These are phyloP conservation scores for Coryphaenoides rupestris DNA, from an alignment of 2,113 vertebrate genomes.

Conservation along the genomic window DNA sequence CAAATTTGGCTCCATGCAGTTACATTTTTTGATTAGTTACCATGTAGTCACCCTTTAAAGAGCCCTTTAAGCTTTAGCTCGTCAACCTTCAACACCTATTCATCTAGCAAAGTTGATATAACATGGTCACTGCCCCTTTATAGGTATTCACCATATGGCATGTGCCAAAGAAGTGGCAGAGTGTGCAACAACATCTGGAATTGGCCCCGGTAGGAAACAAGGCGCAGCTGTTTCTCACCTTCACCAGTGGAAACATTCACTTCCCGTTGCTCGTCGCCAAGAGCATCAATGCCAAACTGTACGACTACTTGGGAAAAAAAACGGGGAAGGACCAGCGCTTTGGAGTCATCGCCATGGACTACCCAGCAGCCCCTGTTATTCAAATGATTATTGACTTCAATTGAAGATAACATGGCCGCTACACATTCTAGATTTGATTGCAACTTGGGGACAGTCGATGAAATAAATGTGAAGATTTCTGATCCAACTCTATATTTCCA, in stretches of 20 bases:
- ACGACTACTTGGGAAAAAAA: constrained; percentile 60
- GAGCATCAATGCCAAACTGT: constrained; percentile 68
- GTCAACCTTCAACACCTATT: background rate
- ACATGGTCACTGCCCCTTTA: background rate
- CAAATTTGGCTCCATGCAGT: no score
- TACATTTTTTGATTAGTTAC: no score
- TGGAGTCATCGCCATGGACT: no score
- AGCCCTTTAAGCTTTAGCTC: no score
- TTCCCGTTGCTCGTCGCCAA: constrained; percentile 70
- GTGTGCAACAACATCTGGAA: constrained; percentile 67
- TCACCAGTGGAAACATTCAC: constrained; percentile 77
- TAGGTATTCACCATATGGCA: constrained; percentile 70
- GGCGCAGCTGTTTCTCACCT: constrained; percentile 76
- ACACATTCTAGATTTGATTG: no score
- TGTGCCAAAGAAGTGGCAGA: constrained; percentile 73
- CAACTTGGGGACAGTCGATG: no score
- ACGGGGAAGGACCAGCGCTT: no score
- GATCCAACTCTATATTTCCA: no score
- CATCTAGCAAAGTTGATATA: no score
- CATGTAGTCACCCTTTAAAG: background rate
- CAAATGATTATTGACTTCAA: no score
- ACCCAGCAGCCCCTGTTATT: no score
- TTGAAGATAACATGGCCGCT: constrained; percentile 18
- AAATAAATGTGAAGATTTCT: no score
- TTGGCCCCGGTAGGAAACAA: constrained; percentile 54